Evolutionary conservation across 2,888 invertebrate species (phyloP), one percentile per base, ranked within the genome.

Genomic region (Bombyx huttoni): DNA sequence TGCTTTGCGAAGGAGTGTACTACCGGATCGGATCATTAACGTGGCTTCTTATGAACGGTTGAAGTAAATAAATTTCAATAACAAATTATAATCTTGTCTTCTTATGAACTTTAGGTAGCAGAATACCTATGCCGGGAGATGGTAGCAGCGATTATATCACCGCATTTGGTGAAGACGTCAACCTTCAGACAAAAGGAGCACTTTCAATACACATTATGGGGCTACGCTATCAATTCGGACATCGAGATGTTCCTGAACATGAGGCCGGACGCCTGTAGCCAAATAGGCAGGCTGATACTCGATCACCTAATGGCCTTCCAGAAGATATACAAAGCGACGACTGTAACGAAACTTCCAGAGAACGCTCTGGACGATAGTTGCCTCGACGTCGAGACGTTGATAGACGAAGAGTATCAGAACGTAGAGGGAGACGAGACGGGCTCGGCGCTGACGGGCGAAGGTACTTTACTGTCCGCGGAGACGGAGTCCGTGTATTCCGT

Each of bases 61-160:
- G n/a, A n/a, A n/a, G n/a, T n/a, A n/a, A n/a, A n/a, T n/a, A n/a
- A n/a, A n/a, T n/a, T n/a, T n/a, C n/a, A n/a, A n/a, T n/a, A n/a
- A n/a, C n/a, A n/a, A 3, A 24, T 24, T 24, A 24, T 24, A 24
- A 24, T 24, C 24, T 24, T 12, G 35, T 14, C n/a, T 40, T 46
- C 34, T 35, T 49, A 14, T 49, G 3, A 46, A 49, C 34, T 55
- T 12, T 63, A 91, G 91, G 81, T 92, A 49, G 90, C 91, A 1
- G 90, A 91, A 70, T 92, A 92, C 63, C 75, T 93, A 1, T 91
- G 92, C 60, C 88, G 89, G 54, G 91, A 92, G 78, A 89, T 93
- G 67, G 89, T 91, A 34, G 83, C 82, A 45, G 86, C 91, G 0
- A 86, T 90, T 34, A 86, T 87, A 63, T 89, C 89, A 0, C 88